Evolutionary conservation across 2,113 vertebrate genomes (phyloP), one percentile per base, ranked within the genome.

Genomic region (Thalassarche chlororhynchos): DNA sequence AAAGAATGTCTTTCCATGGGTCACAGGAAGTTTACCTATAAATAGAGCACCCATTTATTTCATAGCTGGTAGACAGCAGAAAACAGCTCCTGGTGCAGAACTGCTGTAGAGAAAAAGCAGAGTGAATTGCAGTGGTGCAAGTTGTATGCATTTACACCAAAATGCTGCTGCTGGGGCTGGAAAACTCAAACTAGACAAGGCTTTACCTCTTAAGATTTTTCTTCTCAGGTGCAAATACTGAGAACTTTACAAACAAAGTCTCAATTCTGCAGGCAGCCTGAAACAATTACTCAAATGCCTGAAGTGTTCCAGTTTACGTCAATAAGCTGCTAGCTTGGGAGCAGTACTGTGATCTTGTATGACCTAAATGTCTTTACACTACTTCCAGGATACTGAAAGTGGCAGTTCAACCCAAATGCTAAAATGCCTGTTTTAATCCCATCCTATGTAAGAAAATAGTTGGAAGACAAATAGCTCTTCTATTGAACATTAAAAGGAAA

Each of bases 21-120:
- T 95, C 74, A 93, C 34, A 89, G 80, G 84, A 96, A 95, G 64
- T 87, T 94, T 87, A 72, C 55, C 77, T 96, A 82, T 93, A 94
- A 95, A 92, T 84, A 94, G 89, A 75, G 6, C 10, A 55, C 17
- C 9, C 6, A 32, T 83, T 95, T 88, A 42, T 72, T 65, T 77
- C 28, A n/a, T n/a, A 74, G 34, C 14, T 80, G 42, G 7, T 21
- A 88, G 36, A 29, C 2, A 54, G 46, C 21, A 93, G 61, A 69
- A 77, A 80, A n/a, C 19, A 76, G 9, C 5, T 77, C 5, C 32
- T n/a, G 6, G 19, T 80, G 31, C 32, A 77, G 40, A 81, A 61
- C 2, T 69, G 9, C 31, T 79, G 12, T 10, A 81, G 16, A 77
- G 29, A 70, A 93, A 90, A 81, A 5, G 5, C 60, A 78, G 77